Evolutionary conservation across 1,140 invertebrate genomes (phyloP).

Genomic region (Akabosia matsudoensis): DNA sequence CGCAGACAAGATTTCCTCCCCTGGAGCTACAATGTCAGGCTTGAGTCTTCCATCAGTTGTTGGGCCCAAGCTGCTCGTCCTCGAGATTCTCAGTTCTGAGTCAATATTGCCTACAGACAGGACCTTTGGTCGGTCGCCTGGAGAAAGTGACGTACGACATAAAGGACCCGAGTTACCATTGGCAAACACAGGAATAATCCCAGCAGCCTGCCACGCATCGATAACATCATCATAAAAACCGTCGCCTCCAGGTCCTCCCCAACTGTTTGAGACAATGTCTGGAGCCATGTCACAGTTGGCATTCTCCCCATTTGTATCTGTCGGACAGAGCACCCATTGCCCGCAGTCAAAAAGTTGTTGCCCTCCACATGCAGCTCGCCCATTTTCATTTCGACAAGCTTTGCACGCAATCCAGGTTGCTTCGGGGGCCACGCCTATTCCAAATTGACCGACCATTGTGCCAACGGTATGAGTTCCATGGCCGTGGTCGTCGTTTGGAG

Average conservation of each 20-base stretch:
- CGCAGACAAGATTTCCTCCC: neutral
- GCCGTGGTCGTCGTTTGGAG: neutral
- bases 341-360: neutral
- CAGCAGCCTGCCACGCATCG: neutral
- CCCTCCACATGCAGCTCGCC: neutral
- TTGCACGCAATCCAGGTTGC: neutral
- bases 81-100: neutral
- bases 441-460: neutral
- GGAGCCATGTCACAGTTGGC: neutral
- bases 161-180: neutral
- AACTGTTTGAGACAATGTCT: neutral
- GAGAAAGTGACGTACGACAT: neutral
- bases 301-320: neutral
- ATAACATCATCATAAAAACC: neutral
- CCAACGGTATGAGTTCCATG: slow-evolving; percentile 2
- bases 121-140: neutral
- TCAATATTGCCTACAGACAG: neutral
- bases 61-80: neutral
- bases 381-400: too few relatives aligned
- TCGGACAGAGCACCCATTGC: neutral
- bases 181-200: neutral
- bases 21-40: neutral
- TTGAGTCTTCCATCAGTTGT: neutral
- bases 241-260: neutral
- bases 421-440: neutral